Conservation (phyloP, 1,140 invertebrate species). For the Saxidomus purpurata region DNA sequence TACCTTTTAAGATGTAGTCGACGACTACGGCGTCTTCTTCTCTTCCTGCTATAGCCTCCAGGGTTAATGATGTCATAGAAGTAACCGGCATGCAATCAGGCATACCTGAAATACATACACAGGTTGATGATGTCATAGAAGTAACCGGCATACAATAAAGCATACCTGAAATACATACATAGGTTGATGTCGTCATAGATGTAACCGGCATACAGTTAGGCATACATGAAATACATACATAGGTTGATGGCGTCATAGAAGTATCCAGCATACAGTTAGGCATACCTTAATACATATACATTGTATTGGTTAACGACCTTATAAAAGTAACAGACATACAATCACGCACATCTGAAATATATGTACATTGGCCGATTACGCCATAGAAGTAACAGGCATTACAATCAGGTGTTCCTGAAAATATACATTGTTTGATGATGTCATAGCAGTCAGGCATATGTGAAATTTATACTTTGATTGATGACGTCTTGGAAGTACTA, state of each 20-base stretch:
- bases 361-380: no score
- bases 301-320: conserved; percentile 79
- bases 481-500: no score
- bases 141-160: conserved; percentile 78
- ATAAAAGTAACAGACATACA: conserved; percentile 74
- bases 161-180: conserved; percentile 74
- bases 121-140: conserved; percentile 79
- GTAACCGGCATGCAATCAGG: conserved; percentile 79
- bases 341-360: no score
- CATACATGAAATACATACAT: conserved; percentile 74
- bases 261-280: conserved; percentile 78
- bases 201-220: conserved; percentile 78
- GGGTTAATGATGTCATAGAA: conserved; percentile 80
- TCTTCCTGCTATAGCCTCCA: conserved; percentile 84
- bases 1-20: conserved; percentile 83
- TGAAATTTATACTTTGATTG: no score
- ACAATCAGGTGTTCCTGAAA: no score
- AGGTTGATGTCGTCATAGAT: conserved; percentile 79
- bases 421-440: no score
- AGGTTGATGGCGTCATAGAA: conserved; percentile 79
- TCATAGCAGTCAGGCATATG: no score
- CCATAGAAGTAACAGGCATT: no score
- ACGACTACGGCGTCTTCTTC: conserved; percentile 84
- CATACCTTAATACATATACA: conserved; percentile 70
- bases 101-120: conserved; percentile 75